These are phyloP conservation scores for Tursiops truncatus DNA, from an alignment of 2,113 vertebrate species.

Conservation along the genomic window DNA sequence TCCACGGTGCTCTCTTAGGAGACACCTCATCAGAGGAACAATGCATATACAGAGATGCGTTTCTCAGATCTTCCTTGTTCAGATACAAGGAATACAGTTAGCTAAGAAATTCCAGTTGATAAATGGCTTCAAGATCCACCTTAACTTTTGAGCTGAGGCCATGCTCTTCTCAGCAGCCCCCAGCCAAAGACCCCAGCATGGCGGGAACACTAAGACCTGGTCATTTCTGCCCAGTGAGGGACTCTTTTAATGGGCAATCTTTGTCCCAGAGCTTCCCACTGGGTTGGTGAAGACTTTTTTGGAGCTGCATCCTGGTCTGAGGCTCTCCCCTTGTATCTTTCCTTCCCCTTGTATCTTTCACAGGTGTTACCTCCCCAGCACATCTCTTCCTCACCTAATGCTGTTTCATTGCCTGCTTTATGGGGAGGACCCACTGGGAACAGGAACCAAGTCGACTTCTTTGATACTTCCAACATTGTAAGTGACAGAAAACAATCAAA, in stretches of 20 bases:
- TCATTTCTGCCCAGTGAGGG: background rate
- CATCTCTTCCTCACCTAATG: background rate
- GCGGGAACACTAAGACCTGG: background rate
- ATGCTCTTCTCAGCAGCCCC: background rate
- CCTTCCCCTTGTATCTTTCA: background rate
- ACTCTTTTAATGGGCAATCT: background rate
- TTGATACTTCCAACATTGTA: background rate
- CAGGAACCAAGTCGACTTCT: background rate
- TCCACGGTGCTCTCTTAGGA: background rate
- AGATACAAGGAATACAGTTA: background rate
- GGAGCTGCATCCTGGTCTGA: background rate
- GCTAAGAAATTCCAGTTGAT: background rate
- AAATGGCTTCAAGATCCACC: background rate
- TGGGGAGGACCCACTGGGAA: background rate
- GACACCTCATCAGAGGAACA: background rate
- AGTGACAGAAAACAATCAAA: background rate
- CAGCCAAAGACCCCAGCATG: background rate
- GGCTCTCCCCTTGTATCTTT: background rate
- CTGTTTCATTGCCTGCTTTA: background rate
- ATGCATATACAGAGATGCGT: background rate
- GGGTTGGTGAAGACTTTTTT: background rate
- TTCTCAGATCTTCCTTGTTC: background rate
- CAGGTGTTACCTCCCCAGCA: background rate
- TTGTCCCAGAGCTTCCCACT: background rate
- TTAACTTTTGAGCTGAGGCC: background rate